A percentile compares a stretch with the other conserved stretches of the same genome.
phyloP scores from a whole-genome alignment of 64 coral and sea anemone genomes.

The Actinia tenebrosa region DNA sequence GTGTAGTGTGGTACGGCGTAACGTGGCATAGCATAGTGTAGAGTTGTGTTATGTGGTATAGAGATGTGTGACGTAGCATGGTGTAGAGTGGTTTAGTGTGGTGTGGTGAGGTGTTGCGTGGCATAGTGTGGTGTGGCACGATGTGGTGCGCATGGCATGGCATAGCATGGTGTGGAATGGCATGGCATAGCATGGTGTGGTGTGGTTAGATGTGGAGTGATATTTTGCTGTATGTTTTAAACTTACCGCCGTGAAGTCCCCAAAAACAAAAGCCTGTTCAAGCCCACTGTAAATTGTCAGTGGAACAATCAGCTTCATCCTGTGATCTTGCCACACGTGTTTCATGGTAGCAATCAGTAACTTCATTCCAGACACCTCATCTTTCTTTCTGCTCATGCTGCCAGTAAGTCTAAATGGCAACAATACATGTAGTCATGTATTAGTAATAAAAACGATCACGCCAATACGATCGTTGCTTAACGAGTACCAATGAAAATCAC shows the following conservation, averaged over 20 bases:
- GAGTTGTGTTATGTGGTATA: no score
- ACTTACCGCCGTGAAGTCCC: conserved; percentile 60
- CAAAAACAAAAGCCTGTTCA: conserved; percentile 64
- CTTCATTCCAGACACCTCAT: conserved; percentile 10
- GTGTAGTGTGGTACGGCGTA: no score
- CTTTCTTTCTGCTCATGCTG: conserved; percentile 13
- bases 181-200: no score
- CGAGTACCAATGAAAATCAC: no score
- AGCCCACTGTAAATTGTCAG: conserved; percentile 65
- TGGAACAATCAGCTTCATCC: conserved; percentile 41
- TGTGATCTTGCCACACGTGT: conserved; percentile 33
- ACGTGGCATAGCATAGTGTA: no score
- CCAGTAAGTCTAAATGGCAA: background rate
- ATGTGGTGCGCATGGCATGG: background rate
- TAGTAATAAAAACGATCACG: no score
- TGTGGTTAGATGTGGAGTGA: no score
- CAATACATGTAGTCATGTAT: no score
- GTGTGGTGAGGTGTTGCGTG: background rate
- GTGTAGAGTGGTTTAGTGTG: background rate
- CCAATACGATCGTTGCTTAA: no score
- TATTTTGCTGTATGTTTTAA: no score
- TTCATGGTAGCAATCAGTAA: conserved; percentile 38
- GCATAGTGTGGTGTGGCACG: background rate
- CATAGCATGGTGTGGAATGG: background rate
- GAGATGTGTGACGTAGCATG: background rate